Evolutionary conservation across 1,140 invertebrate genomes (phyloP), one percentile per base, ranked within the genome.

Genomic region (Drosophila saltans): DNA sequence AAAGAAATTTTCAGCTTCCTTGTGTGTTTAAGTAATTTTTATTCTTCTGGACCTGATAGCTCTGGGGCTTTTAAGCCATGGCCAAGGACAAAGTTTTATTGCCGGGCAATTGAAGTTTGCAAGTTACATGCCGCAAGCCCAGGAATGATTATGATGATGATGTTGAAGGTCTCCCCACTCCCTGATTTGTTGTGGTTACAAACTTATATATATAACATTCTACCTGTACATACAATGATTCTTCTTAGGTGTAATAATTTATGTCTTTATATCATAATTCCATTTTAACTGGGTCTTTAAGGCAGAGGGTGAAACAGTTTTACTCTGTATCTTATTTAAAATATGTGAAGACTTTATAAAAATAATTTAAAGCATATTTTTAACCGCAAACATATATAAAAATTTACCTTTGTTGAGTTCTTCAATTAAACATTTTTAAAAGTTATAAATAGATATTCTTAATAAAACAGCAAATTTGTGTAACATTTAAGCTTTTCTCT

Each of bases 11-110:
- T 66, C 6, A 36, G 26, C 48, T 69, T 45, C 41, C 39, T 33
- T 45, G 45, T 69, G 72, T 77, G 45, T 69, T 78, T 77, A 40
- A 45, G 67, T 78, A 63, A 71, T 75, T 81, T 66, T 77, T 16
- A 16, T 65, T 61, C 33, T 36, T 36, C 6, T 36, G 3, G 33
- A 36, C 33, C 3, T 36, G 33, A 6, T 36, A 62, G 56, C 56
- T 26, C 48, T 40, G 58, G 7, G 69, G 41, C 63, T 64, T 55
- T 59, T 65, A 56, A 67, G 81, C 59, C 65, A 62, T 39, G 66
- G 36, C 68, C 43, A 82, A 86, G 70, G 84, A 78, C 68, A 78
- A 88, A 88, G 70, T 88, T 88, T 88, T 89, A 89, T 88, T 88
- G 80, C 77, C 65, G 80, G 67, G 66, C 84, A 89, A 88, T 88